phyloP scores from a whole-genome alignment of 2,888 invertebrate genomes.

The Eupithecia exiguata region DNA sequence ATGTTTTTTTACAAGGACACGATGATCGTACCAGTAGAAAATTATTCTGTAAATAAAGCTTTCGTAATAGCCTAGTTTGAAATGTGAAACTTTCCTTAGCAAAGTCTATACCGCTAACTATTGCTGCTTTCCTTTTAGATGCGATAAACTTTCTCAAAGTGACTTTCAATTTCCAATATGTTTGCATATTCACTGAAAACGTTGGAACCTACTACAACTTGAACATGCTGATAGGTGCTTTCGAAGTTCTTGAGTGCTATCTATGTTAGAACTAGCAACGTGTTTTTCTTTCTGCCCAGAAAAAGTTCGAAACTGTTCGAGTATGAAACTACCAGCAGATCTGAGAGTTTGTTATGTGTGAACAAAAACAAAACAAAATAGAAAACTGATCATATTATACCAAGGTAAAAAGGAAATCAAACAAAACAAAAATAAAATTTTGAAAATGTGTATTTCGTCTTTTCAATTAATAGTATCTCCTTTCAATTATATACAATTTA shows the following conservation, averaged over 20 bases:
- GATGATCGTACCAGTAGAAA: neutral
- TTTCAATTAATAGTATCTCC: conserved; percentile 65
- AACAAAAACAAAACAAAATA: conserved; percentile 28
- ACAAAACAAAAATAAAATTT: conserved; percentile 80
- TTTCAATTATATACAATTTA: conserved; percentile 71
- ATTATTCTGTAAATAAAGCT: neutral
- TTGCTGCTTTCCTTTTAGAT: conserved; percentile 44
- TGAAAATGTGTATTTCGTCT: conserved; percentile 77
- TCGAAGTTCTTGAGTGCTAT: conserved; percentile 46
- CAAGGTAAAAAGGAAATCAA: conserved; percentile 65
- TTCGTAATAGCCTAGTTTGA: neutral
- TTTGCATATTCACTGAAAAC: conserved; percentile 60
- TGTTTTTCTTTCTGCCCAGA: conserved; percentile 35
- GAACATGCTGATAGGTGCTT: conserved; percentile 47
- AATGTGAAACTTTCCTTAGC: conserved; percentile 23
- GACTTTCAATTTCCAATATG: conserved; percentile 65
- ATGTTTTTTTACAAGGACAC: neutral
- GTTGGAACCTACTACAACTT: conserved; percentile 50
- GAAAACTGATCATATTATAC: conserved; percentile 10
- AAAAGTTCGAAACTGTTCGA: conserved; percentile 26
- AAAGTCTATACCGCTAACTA: conserved; percentile 36
- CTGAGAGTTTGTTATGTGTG: conserved; percentile 17
- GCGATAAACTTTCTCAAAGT: conserved; percentile 46
- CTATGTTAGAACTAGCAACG: conserved; percentile 42
- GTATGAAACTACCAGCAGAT: conserved; percentile 24